phyloP scores from a whole-genome alignment of 1,140 invertebrate genomes.

The Heterodera schachtii region DNA sequence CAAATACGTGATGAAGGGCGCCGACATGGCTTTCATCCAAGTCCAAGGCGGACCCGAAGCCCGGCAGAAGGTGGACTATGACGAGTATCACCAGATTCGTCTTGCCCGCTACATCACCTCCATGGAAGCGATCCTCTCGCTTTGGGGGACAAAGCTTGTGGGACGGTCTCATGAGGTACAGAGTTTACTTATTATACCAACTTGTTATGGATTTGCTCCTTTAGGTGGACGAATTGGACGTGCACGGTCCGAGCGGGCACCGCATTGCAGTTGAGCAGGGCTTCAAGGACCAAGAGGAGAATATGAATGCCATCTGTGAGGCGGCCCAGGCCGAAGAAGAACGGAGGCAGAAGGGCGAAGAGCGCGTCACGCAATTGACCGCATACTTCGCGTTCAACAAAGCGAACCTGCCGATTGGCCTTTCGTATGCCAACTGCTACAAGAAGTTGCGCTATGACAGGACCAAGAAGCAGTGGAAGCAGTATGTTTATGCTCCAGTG shows the following conservation, averaged over 20 bases:
- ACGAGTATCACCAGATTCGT: background rate
- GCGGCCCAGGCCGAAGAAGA: background rate
- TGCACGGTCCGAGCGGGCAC: background rate
- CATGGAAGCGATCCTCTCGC: background rate
- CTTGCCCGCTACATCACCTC: slow-evolving; percentile 1
- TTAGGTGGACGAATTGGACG: slow-evolving; percentile 11
- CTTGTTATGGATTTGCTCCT: no score
- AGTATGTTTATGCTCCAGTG: background rate
- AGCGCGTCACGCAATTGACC: background rate
- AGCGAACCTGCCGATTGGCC: background rate
- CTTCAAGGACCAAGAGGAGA: background rate
- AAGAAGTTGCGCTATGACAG: background rate
- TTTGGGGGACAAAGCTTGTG: background rate
- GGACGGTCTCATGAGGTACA: background rate
- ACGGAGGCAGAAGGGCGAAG: background rate
- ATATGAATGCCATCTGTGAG: background rate
- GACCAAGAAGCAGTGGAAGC: background rate
- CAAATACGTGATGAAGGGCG: background rate
- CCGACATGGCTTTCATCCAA: slow-evolving; percentile 6
- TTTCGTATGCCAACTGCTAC: background rate
- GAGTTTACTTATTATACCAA: no score
- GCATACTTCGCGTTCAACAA: background rate
- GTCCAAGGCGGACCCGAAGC: background rate
- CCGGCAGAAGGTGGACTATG: background rate
- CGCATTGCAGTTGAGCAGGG: background rate